Evolutionary conservation across 2,888 invertebrate genomes (phyloP).

Genomic region (Hydropsyche betteni): DNA sequence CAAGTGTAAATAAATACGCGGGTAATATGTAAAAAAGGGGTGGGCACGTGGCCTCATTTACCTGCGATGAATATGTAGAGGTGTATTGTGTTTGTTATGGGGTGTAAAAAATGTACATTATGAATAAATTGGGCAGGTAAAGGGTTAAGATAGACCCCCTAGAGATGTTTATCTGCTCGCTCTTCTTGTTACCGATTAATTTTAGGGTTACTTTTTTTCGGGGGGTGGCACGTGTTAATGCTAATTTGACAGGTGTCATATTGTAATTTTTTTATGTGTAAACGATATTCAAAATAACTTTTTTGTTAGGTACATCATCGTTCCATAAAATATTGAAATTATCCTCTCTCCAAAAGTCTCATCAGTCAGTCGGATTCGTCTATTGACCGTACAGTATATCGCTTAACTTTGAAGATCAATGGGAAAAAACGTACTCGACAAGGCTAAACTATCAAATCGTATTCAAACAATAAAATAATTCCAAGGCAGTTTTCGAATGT

Average conservation of each 20-base stretch:
- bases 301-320: too few species aligned
- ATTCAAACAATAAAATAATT: too few species aligned
- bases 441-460: too few species aligned
- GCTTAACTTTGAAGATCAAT: too few species aligned
- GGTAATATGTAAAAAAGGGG: constrained; percentile 21
- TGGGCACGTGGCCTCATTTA: constrained; percentile 49
- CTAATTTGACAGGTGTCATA: neutral
- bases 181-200: constrained; percentile 15
- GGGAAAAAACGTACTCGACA: too few species aligned
- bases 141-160: constrained; percentile 9
- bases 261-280: too few species aligned
- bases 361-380: too few species aligned
- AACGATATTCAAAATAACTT: too few species aligned
- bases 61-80: constrained; percentile 44
- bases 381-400: too few species aligned
- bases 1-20: constrained; percentile 14
- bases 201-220: neutral
- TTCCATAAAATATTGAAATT: too few species aligned
- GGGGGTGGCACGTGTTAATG: neutral
- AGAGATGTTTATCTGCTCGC: constrained; percentile 12
- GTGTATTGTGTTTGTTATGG: neutral
- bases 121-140: neutral
- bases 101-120: neutral
- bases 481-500: too few species aligned
- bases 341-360: too few species aligned